Percentiles rank a stretch among this genome's conserved stretches.
Evolutionary conservation across 2,797 vertebrate genomes (phyloP).

Genomic region (Lepilemur ruficaudatus): DNA sequence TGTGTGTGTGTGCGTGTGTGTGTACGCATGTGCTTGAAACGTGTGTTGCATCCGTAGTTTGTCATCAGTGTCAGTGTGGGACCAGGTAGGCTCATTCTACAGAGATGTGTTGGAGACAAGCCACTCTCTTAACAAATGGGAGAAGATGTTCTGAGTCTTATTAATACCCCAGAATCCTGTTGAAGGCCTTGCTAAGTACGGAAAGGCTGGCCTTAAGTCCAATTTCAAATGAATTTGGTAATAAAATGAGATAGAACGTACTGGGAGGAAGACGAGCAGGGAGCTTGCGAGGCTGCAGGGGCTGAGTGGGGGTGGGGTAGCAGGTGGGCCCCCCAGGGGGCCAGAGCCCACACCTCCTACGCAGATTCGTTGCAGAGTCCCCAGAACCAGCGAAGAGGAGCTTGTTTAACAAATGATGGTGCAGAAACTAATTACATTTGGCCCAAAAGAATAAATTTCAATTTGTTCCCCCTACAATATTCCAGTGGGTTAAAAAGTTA

Average conservation of each 20-base stretch:
- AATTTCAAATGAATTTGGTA: background rate
- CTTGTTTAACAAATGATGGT: background rate
- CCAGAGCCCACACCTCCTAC: accelerated
- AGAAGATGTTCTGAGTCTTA: background rate
- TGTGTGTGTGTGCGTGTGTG: accelerated
- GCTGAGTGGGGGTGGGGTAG: accelerated
- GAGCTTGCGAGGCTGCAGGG: background rate
- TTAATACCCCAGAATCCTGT: background rate
- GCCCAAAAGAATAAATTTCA: background rate
- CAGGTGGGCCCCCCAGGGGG: accelerated
- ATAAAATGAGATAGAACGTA: too few species aligned
- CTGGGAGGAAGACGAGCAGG: background rate
- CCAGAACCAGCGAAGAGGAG: background rate
- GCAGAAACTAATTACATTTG: background rate
- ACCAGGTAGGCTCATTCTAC: background rate
- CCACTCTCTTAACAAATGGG: background rate
- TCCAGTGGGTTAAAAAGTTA: background rate
- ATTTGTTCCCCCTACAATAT: background rate
- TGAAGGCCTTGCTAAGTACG: background rate
- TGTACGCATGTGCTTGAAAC: too few species aligned
- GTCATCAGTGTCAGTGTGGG: too few species aligned
- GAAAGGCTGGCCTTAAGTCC: background rate
- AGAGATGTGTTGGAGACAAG: background rate
- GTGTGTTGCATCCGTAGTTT: background rate
- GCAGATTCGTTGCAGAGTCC: too few species aligned